Evolutionary conservation across 2,797 vertebrate genomes (phyloP).

Genomic region (Acipenser transmontanus): DNA sequence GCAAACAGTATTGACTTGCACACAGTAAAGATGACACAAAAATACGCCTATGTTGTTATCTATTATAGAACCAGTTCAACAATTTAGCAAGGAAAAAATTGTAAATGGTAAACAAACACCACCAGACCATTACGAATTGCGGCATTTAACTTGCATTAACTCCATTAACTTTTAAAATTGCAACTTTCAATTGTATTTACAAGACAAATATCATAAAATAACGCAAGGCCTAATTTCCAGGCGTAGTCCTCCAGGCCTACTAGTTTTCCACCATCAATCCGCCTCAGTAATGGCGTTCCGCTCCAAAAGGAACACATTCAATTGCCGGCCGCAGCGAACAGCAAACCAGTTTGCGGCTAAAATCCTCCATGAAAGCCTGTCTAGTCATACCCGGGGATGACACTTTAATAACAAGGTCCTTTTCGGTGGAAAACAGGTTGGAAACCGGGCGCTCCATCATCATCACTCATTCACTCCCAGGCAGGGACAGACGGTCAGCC

Average conservation of each 20-base stretch:
- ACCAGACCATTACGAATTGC: too few relatives aligned
- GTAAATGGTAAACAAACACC: too few relatives aligned
- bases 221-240: constrained; percentile 47
- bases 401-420: background rate
- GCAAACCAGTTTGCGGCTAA: constrained; percentile 4
- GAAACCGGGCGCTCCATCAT: constrained; percentile 34
- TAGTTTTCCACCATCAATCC: constrained; percentile 55
- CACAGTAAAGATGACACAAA: too few relatives aligned
- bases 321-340: constrained; percentile 13
- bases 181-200: too few relatives aligned
- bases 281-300: constrained; percentile 75
- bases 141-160: too few relatives aligned
- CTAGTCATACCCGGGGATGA: background rate
- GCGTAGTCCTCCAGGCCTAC: constrained; percentile 35
- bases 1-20: too few relatives aligned
- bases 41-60: too few relatives aligned
- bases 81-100: too few relatives aligned
- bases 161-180: too few relatives aligned
- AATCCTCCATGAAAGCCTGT: background rate
- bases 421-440: background rate
- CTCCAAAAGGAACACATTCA: constrained; percentile 43
- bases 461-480: constrained; percentile 34
- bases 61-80: too few relatives aligned
- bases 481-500: constrained; percentile 54
- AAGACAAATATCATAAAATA: constrained; percentile 6